A percentile compares a stretch with the other conserved stretches of the same genome.
These are phyloP conservation scores for Halichoerus grypus DNA, from an alignment of 2,113 vertebrate species.

Conservation along the genomic window DNA sequence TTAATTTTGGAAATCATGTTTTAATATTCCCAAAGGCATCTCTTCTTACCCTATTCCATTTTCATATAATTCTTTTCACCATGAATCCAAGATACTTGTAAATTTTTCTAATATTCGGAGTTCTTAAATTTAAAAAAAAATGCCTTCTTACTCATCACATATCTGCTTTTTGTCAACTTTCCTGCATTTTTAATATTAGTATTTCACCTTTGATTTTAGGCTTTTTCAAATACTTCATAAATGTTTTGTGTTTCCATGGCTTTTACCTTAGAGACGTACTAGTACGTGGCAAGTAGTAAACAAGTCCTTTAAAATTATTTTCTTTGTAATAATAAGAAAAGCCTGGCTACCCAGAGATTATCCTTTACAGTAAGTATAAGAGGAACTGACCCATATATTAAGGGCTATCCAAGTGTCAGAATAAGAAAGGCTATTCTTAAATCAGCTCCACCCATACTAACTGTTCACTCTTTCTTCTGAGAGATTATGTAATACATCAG, in stretches of 20 bases:
- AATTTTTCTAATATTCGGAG: not conserved
- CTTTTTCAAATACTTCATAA: not conserved
- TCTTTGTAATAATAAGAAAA: not conserved
- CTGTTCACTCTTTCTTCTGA: not conserved
- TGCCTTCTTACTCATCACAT: not conserved
- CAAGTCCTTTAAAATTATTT: not conserved
- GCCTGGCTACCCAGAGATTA: not conserved
- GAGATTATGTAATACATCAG: constrained; percentile 55
- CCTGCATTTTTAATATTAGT: not conserved
- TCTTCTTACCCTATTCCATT: not conserved
- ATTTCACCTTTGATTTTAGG: not conserved
- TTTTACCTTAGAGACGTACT: not conserved
- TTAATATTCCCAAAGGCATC: not conserved
- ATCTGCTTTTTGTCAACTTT: not conserved
- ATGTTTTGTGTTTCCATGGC: not conserved
- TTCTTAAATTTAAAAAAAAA: not conserved
- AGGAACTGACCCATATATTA: not conserved
- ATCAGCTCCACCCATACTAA: not conserved
- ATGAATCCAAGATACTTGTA: not conserved
- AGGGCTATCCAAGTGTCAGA: not conserved
- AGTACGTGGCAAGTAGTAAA: not conserved
- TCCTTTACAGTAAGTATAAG: not conserved
- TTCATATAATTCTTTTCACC: not conserved
- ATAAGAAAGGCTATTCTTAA: not conserved
- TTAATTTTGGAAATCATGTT: not conserved